A percentile compares a stretch with the other conserved stretches of the same genome.
phyloP scores from a whole-genome alignment of 2,113 vertebrate genomes.

The Hippocampus comes region DNA sequence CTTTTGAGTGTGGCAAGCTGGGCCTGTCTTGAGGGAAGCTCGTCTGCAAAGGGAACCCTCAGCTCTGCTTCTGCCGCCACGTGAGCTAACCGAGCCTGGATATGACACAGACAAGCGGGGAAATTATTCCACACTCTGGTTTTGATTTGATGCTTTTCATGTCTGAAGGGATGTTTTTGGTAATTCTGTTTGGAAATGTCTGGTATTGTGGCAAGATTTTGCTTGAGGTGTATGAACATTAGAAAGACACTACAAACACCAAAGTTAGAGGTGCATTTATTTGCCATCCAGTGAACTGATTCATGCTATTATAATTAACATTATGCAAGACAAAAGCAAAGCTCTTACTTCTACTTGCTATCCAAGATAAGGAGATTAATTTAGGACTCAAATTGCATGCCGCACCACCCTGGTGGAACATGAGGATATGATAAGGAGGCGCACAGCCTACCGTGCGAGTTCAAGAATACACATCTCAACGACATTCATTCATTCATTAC shows the following conservation, averaged over 20 bases:
- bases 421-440: background rate
- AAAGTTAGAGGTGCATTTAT: background rate
- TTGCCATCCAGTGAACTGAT: background rate
- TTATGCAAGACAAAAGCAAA: background rate
- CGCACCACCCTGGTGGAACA: background rate
- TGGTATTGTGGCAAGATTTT: conserved; percentile 27
- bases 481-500: no score
- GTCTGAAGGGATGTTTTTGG: background rate
- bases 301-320: background rate
- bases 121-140: background rate
- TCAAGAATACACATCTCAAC: no score
- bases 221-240: conserved; percentile 27
- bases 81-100: conserved; percentile 72
- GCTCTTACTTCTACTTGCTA: background rate
- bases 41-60: conserved; percentile 47
- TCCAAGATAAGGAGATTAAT: background rate
- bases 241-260: conserved; percentile 12
- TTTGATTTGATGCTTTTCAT: background rate
- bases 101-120: conserved; percentile 3
- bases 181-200: background rate
- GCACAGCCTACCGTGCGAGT: no score
- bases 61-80: conserved; percentile 78
- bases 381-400: background rate
- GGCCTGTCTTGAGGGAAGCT: conserved; percentile 78
- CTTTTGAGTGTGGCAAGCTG: conserved; percentile 73